phyloP scores from a whole-genome alignment of 2,888 invertebrate species.

The Cremastinae sp. region DNA sequence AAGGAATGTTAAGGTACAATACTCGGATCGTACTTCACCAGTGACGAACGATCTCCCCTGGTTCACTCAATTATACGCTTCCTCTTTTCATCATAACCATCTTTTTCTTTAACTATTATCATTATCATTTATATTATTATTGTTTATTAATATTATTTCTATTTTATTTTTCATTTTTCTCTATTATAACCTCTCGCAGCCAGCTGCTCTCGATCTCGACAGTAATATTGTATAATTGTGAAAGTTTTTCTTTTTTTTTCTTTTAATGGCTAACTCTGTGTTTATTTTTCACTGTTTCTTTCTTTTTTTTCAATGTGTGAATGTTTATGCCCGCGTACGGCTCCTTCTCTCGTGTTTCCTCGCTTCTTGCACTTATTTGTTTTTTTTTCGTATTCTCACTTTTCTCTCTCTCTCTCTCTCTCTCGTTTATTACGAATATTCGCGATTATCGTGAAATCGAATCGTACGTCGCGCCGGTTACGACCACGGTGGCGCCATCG shows the following conservation, averaged over 20 bases:
- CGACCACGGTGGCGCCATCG: slow-evolving; percentile 1
- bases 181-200: slow-evolving; percentile 73
- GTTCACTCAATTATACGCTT: slow-evolving; percentile 48
- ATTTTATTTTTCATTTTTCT: slow-evolving; percentile 24
- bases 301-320: background rate
- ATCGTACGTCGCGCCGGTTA: slow-evolving; percentile 17
- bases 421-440: slow-evolving; percentile 17
- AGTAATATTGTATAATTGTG: slow-evolving; percentile 62
- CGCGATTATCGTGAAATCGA: slow-evolving; percentile 24
- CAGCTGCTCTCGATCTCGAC: slow-evolving; percentile 75
- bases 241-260: slow-evolving; percentile 37
- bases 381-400: slow-evolving; percentile 2
- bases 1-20: slow-evolving; percentile 81
- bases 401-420: slow-evolving; percentile 10
- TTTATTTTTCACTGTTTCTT: slow-evolving; percentile 11
- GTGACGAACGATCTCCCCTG: slow-evolving; percentile 70
- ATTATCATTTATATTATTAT: slow-evolving; percentile 27
- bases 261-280: slow-evolving; percentile 41
- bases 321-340: too few relatives aligned
- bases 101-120: slow-evolving; percentile 28
- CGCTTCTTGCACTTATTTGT: slow-evolving; percentile 1
- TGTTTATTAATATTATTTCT: slow-evolving; percentile 33
- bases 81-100: slow-evolving; percentile 18
- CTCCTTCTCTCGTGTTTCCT: background rate
- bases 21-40: slow-evolving; percentile 78